Evolutionary conservation across 2,888 invertebrate genomes (phyloP).

Genomic region (Tetanocera ferruginea): DNA sequence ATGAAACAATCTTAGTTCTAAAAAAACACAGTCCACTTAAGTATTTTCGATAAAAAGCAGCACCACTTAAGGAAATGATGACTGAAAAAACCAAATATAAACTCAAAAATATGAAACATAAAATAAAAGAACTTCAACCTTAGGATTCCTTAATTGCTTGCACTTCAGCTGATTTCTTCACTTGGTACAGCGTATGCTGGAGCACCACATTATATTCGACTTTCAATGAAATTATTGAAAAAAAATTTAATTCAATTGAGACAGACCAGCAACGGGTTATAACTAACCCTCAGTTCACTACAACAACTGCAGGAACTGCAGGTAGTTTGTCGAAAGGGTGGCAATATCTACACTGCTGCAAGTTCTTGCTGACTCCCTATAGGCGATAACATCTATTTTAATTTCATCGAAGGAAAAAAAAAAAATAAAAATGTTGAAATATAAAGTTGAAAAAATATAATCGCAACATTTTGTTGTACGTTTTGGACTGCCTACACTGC

Average conservation of each 20-base stretch:
- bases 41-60: conserved; percentile 2
- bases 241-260: conserved; percentile 24
- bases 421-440: too few species aligned
- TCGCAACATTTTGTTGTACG: too few species aligned
- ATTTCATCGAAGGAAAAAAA: neutral
- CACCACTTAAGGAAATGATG: conserved; percentile 14
- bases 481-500: too few species aligned
- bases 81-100: neutral
- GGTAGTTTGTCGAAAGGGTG: too few species aligned
- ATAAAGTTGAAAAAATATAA: too few species aligned
- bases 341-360: neutral
- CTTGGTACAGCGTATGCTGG: neutral
- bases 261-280: neutral
- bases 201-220: conserved; percentile 16
- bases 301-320: too few species aligned
- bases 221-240: conserved; percentile 32
- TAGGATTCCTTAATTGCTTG: conserved; percentile 26
- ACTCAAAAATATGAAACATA: neutral
- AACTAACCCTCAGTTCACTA: too few species aligned
- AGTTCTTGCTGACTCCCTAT: neutral
- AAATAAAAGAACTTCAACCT: neutral
- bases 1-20: too few species aligned
- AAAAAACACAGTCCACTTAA: too few species aligned
- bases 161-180: conserved; percentile 6
- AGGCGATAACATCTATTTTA: neutral